Percentiles rank a stretch among this genome's conserved stretches.
Conservation (phyloP, 2,113 vertebrate species). For the Bos taurus region DNA sequence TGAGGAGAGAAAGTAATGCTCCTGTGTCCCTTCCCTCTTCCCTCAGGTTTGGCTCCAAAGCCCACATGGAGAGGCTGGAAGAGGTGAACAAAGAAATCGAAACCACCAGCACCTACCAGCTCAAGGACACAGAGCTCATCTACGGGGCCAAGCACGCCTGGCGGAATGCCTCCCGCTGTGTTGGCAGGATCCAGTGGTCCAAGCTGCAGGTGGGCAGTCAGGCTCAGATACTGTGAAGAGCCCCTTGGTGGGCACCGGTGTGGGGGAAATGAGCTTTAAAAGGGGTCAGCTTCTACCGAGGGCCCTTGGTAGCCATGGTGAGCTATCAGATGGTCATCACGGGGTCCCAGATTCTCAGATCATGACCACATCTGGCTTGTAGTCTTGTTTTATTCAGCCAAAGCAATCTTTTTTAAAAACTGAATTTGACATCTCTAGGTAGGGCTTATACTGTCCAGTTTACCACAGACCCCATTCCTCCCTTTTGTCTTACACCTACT, state of each 20-base stretch:
- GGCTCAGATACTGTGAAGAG: rapidly evolving
- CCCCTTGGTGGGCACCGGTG: background rate
- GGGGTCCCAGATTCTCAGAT: background rate
- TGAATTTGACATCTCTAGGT: background rate
- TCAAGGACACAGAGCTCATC: constrained; percentile 96
- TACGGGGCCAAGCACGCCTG: constrained; percentile 97
- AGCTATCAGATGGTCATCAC: background rate
- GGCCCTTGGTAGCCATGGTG: background rate
- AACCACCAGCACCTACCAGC: constrained; percentile 90
- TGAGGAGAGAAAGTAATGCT: background rate
- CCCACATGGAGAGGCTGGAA: constrained; percentile 92
- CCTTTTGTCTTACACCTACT: background rate
- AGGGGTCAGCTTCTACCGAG: background rate
- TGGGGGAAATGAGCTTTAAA: background rate
- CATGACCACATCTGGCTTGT: background rate
- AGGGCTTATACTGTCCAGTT: background rate
- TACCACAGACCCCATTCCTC: background rate
- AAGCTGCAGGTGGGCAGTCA: constrained; percentile 90
- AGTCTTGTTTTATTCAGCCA: background rate
- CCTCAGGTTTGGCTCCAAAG: constrained; percentile 91
- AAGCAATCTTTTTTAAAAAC: background rate
- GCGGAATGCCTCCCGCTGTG: constrained; percentile 95
- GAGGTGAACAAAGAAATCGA: constrained; percentile 95
- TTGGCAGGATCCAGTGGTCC: constrained; percentile 99
- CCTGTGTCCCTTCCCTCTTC: background rate